Evolutionary conservation across 2,797 vertebrate genomes (phyloP), one percentile per base, ranked within the genome.

Genomic region (Notolepis coatsorum): DNA sequence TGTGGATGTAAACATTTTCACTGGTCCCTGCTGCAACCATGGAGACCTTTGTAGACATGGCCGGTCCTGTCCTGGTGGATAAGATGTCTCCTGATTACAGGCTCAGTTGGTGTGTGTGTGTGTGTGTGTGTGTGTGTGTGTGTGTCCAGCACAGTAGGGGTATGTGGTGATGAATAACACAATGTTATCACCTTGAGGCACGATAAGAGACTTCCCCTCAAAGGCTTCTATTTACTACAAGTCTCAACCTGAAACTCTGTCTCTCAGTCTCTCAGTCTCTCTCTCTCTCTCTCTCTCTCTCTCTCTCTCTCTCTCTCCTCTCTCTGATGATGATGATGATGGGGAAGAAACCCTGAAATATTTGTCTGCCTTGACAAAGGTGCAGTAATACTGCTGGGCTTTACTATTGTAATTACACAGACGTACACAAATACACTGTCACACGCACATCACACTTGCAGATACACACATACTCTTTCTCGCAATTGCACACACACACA

Each of bases 51-150:
- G 39, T 43, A 72, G 67, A 79, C 43, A 5, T 8, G 18, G 23
- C 37, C 31, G 7, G 2, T 1, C 25, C n/a, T 30, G 13, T 70
- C 46, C 59, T 59, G 61, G 43, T 61, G 24, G 10, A 77, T 71
- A 80, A 24, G 79, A 83, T 84, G 86, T 83, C 73, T 84, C 54
- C 24, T 23, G 43, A 84, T 86, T 71, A 65, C 7, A 56, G 42
- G 23, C 57, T n/a, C 4, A 20, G 57, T 52, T 4, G 12, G 21
- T 15, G n/a, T 17, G 13, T 30, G 25, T 31, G n/a, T 30, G 47
- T 17, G 13, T 38, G 12, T 51, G 56, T 18, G 24, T 12, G n/a
- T 41, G 49, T 45, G 0, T 45, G 17, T 30, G 8, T 13, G 23
- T 7, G 12, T 33, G 24, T 61, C 31, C 27, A 52, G 48, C 55